Percentiles rank a stretch among this genome's conserved stretches.
Evolutionary conservation across 2,888 invertebrate species (phyloP).

Genomic region (Nowickia ferox): DNA sequence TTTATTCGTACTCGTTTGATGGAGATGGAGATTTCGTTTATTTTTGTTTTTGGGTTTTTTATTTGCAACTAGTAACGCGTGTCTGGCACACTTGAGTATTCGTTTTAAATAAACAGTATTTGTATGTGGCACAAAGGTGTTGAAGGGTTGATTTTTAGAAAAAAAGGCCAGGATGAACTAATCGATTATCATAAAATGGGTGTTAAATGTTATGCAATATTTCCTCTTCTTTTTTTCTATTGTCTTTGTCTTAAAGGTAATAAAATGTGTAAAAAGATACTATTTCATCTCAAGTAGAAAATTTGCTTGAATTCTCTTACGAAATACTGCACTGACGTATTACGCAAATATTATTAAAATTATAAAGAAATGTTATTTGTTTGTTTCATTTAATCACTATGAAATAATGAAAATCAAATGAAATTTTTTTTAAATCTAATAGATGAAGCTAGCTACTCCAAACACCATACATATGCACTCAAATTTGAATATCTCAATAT

Average conservation of each 20-base stretch:
- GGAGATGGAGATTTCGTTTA: conserved; percentile 55
- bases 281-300: neutral
- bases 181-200: conserved; percentile 70
- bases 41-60: conserved; percentile 20
- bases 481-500: too few relatives aligned
- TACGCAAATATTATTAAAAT: too few relatives aligned
- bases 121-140: conserved; percentile 60
- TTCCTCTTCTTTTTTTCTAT: conserved; percentile 72
- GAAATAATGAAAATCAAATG: too few relatives aligned
- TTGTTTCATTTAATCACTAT: too few relatives aligned
- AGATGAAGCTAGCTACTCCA: too few relatives aligned
- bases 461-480: too few relatives aligned
- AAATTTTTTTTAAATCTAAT: too few relatives aligned
- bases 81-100: conserved; percentile 76
- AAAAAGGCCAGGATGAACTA: conserved; percentile 52
- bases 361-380: too few relatives aligned
- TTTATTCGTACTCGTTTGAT: conserved; percentile 52
- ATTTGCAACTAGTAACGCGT: conserved; percentile 75
- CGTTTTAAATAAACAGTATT: conserved; percentile 26
- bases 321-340: neutral
- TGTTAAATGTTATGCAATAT: conserved; percentile 78
- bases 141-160: conserved; percentile 61
- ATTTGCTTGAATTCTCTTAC: neutral
- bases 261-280: neutral
- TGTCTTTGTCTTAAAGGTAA: conserved; percentile 56